Percentiles rank a stretch among this genome's conserved stretches.
phyloP scores from a whole-genome alignment of 1,140 invertebrate genomes.

The Lepidurus apus region DNA sequence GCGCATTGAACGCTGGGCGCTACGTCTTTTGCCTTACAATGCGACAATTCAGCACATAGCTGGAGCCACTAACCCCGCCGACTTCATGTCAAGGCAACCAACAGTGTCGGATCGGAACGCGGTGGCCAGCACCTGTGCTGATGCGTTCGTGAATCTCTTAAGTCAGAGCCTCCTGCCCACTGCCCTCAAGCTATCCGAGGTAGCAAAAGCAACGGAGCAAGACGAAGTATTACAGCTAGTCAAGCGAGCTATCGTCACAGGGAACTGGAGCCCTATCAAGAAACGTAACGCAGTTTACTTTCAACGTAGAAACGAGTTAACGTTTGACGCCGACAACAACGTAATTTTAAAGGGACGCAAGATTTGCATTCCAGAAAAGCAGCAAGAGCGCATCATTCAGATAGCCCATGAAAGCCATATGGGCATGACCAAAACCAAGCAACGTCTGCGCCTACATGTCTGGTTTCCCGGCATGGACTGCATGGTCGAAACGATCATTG shows the following conservation, averaged over 20 bases:
- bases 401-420: too few relatives aligned
- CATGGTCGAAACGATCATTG: too few relatives aligned
- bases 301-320: too few relatives aligned
- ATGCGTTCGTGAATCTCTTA: slow-evolving; percentile 26
- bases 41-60: not conserved
- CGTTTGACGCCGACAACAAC: too few relatives aligned
- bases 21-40: not conserved
- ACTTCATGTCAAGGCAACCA: slow-evolving; percentile 25
- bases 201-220: not conserved
- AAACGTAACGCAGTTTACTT: too few relatives aligned
- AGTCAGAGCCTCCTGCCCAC: not conserved
- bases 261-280: slow-evolving; percentile 20
- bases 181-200: not conserved
- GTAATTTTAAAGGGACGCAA: too few relatives aligned
- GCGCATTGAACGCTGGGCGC: slow-evolving; percentile 8
- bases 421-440: too few relatives aligned
- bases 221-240: slow-evolving; percentile 22
- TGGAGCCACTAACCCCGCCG: slow-evolving; percentile 25
- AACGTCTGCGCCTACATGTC: too few relatives aligned
- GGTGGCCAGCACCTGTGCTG: slow-evolving; percentile 13
- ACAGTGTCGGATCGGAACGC: not conserved
- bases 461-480: too few relatives aligned
- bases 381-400: too few relatives aligned
- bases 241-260: not conserved
- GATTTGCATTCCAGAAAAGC: too few relatives aligned